These are phyloP conservation scores for Eira barbara DNA, from an alignment of 2,113 vertebrate species.

Conservation along the genomic window DNA sequence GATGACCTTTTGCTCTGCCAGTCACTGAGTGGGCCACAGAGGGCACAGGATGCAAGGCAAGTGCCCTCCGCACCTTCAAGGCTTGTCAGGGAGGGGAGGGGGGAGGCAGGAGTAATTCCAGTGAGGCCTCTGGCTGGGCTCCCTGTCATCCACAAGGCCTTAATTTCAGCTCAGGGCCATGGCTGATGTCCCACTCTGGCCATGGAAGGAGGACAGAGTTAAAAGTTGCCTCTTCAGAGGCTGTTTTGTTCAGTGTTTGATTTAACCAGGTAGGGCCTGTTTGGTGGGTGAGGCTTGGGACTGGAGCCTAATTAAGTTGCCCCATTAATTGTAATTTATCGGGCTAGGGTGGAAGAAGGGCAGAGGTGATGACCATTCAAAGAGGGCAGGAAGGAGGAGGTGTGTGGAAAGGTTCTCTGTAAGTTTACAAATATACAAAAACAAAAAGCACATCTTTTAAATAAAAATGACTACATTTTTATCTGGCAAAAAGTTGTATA, in stretches of 20 bases:
- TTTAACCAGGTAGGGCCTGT: not conserved
- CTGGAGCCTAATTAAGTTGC: conserved; percentile 29
- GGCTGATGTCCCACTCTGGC: not conserved
- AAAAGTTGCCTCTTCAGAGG: not conserved
- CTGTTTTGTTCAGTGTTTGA: conserved; percentile 7
- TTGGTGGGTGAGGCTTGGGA: not conserved
- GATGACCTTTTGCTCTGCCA: not conserved
- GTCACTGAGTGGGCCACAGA: not conserved
- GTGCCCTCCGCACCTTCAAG: not conserved
- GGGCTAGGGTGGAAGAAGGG: conserved; percentile 26
- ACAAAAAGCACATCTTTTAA: conserved; percentile 79
- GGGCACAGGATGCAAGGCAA: not conserved
- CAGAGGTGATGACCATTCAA: conserved; percentile 17
- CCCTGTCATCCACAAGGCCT: not conserved
- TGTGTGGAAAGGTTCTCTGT: conserved; percentile 79
- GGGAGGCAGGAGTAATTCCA: not conserved
- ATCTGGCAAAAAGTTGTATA: conserved; percentile 84
- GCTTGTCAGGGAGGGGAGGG: not conserved
- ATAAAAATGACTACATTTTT: conserved; percentile 81
- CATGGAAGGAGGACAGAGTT: not conserved
- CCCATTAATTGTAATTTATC: conserved; percentile 20
- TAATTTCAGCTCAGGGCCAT: not conserved
- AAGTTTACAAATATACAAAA: conserved; percentile 92
- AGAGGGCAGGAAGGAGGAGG: conserved; percentile 66
- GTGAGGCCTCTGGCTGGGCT: not conserved